phyloP scores from a whole-genome alignment of 2,113 vertebrate species.

The Vimba vimba region DNA sequence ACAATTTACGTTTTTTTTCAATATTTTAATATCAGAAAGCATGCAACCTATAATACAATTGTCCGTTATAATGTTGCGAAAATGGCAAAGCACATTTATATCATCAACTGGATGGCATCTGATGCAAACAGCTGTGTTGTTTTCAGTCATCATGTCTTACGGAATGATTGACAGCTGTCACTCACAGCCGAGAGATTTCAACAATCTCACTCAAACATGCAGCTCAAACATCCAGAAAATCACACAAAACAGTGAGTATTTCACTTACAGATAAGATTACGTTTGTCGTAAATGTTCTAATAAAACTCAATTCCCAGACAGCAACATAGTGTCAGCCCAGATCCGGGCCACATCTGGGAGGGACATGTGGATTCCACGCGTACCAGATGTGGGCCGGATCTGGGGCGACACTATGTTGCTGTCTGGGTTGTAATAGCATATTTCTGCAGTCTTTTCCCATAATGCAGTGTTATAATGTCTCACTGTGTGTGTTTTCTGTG shows the following conservation, averaged over 20 bases:
- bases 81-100: not conserved
- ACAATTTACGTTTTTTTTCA: not conserved
- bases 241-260: conserved; percentile 83
- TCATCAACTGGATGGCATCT: not conserved
- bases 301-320: not conserved
- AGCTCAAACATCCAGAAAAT: conserved; percentile 86
- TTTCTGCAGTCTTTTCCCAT: not conserved
- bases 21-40: not conserved
- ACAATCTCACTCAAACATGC: conserved; percentile 84
- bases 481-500: conserved; percentile 43
- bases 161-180: conserved; percentile 65
- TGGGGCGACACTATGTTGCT: too few species aligned
- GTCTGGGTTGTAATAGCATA: not conserved
- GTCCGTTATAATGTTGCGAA: not conserved
- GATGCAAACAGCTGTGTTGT: conserved; percentile 11
- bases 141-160: conserved; percentile 57
- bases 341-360: too few species aligned
- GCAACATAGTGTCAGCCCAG: too few species aligned
- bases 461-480: conserved; percentile 35
- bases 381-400: too few species aligned
- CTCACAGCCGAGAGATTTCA: conserved; percentile 78
- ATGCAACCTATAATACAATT: not conserved
- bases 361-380: too few species aligned
- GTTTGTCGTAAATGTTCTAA: not conserved
- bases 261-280: not conserved